Evolutionary conservation across 2,797 vertebrate species (phyloP).

Genomic region (Lepus townsendii): DNA sequence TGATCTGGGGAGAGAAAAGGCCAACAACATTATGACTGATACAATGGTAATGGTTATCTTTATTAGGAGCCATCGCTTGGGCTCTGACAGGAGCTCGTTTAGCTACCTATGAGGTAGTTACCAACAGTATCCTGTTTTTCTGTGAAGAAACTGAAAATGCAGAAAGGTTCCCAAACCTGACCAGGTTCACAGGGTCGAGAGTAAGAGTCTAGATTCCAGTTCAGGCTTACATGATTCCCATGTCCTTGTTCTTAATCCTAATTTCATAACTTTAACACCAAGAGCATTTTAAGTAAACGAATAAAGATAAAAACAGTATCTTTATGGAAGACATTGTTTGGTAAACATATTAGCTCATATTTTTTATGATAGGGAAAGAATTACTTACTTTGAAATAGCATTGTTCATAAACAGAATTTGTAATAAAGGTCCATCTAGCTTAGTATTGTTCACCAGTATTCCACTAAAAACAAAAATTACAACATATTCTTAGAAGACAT

Average conservation of each 20-base stretch:
- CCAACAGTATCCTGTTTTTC: background rate
- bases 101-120: background rate
- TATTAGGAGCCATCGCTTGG: background rate
- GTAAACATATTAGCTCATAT: conserved; percentile 23
- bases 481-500: conserved; percentile 52
- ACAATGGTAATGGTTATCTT: background rate
- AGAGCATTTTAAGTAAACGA: conserved; percentile 25
- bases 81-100: background rate
- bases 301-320: background rate
- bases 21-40: background rate
- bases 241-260: background rate
- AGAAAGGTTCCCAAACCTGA: background rate
- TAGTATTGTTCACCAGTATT: conserved; percentile 92
- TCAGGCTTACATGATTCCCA: background rate
- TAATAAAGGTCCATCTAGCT: conserved; percentile 94
- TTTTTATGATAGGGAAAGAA: conserved; percentile 64
- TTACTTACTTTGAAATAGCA: conserved; percentile 96
- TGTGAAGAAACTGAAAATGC: background rate
- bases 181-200: background rate
- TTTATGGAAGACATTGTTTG: background rate
- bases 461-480: conserved; percentile 89
- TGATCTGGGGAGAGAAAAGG: too few species aligned
- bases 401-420: conserved; percentile 98
- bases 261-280: background rate
- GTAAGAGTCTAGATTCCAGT: background rate